Percentiles rank a stretch among this genome's conserved stretches.
phyloP scores from a whole-genome alignment of 2,113 vertebrate species.

The Terrapene triunguis region DNA sequence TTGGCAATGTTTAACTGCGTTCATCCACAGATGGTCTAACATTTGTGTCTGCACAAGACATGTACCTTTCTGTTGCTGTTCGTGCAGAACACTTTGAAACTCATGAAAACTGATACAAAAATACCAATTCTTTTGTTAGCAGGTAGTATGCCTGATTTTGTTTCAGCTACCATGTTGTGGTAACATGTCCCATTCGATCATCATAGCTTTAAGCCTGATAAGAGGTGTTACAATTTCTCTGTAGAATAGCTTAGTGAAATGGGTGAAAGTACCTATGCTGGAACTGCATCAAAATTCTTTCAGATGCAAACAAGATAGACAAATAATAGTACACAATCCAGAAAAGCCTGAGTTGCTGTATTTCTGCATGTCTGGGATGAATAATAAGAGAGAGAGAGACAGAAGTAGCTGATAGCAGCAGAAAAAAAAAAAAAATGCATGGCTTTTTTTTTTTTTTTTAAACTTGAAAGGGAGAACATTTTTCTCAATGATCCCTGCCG shows the following conservation, averaged over 20 bases:
- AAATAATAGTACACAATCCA: not conserved
- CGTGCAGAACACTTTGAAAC: not conserved
- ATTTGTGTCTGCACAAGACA: not conserved
- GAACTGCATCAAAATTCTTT: not conserved
- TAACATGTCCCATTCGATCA: rapidly evolving
- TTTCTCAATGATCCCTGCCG: not conserved
- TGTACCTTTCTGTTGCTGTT: not conserved
- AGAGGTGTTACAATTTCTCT: rapidly evolving
- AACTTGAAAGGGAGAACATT: not conserved
- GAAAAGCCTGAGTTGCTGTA: not conserved
- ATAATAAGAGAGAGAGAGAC: not conserved
- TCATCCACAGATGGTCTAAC: rapidly evolving
- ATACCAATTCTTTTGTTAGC: rapidly evolving
- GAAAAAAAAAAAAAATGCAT: not conserved
- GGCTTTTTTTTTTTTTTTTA: not conserved
- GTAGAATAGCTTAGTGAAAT: rapidly evolving
- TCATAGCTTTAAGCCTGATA: rapidly evolving
- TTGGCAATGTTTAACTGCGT: not conserved
- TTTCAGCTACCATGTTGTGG: rapidly evolving
- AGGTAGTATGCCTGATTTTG: too few species aligned
- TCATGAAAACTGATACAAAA: not conserved
- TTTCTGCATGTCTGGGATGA: not conserved
- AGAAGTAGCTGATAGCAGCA: not conserved
- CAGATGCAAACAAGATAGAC: not conserved
- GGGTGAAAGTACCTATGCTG: not conserved